Evolutionary conservation across 2,888 invertebrate species (phyloP).

Genomic region (Allacma fusca): DNA sequence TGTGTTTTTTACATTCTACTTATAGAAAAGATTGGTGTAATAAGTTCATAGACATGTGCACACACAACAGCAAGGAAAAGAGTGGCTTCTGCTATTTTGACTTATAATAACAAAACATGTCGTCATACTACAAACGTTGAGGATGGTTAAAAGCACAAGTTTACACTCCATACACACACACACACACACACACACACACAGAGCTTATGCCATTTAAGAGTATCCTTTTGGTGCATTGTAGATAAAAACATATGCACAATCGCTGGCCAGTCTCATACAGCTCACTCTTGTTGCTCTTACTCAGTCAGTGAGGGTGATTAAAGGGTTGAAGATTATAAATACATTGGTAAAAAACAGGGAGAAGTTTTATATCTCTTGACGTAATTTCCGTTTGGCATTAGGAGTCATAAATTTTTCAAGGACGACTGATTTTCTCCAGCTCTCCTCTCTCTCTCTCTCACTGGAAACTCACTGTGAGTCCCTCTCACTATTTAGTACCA

Average conservation of each 20-base stretch:
- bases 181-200: not conserved
- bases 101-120: slow-evolving; percentile 3
- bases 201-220: not conserved
- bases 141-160: slow-evolving; percentile 7
- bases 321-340: slow-evolving; percentile 57
- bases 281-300: slow-evolving; percentile 8
- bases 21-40: not conserved
- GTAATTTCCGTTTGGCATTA: slow-evolving; percentile 62
- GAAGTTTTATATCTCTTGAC: slow-evolving; percentile 60
- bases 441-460: slow-evolving; percentile 32
- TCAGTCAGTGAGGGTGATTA: slow-evolving; percentile 50
- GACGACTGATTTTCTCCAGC: slow-evolving; percentile 62
- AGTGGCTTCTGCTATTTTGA: slow-evolving; percentile 16
- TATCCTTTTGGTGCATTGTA: not conserved
- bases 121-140: slow-evolving; percentile 6
- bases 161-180: not conserved
- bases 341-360: slow-evolving; percentile 54
- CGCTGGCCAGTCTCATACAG: not conserved
- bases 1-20: not conserved
- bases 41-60: not conserved
- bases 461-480: slow-evolving; percentile 45
- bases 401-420: slow-evolving; percentile 62
- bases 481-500: slow-evolving; percentile 24
- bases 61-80: not conserved
- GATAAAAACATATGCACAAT: not conserved